Evolutionary conservation across 2,113 vertebrate species (phyloP), one percentile per base, ranked within the genome.

Genomic region (Xerus inauris): DNA sequence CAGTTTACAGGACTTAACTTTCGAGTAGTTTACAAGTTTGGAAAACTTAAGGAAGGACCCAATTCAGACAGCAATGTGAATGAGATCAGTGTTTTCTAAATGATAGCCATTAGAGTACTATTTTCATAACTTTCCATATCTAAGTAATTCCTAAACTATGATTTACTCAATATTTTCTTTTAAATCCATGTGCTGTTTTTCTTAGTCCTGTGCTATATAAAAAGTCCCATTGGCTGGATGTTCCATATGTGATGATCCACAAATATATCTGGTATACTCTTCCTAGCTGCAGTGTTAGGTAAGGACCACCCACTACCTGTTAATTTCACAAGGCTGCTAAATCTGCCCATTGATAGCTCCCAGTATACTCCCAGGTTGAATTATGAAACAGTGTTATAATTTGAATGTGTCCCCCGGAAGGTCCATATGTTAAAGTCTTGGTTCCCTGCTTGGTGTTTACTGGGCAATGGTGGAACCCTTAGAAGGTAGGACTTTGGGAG

Each of bases 61-160:
- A 35, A 40, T 47, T 73, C n/a, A 59, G 84, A 67, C 40, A 86
- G 26, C 59, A 51, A 8, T 40, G 47, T 2, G 51, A 24, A 72
- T n/a, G n/a, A 87, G 24, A 87, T 49, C 16, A 47, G 26, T 62
- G 8, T 82, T 95, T 86, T 83, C 40, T 67, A 80, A 95, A 86
- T 54, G 45, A 40, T 26, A 65, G 7, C 89, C 13, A 32, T 73
- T 69, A 73, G 12, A 69, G 10, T 40, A 72, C 81, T 32, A 40
- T 32, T 51, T 73, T 82, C 54, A 51, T 64, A 13, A 11, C 45
- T 89, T 89, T 85, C 51, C 35, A 22, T 59, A 81, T 28, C 9
- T 42, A 86, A 85, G 81, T 73, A 73, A 80, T 65, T 75, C 16
- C 62, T 69, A 32, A 75, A 45, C 35, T 73, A 88, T 82, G 62